Percentiles rank a stretch among this genome's conserved stretches.
phyloP scores from a whole-genome alignment of 2,797 vertebrate species.

The Gallinago solitaria region DNA sequence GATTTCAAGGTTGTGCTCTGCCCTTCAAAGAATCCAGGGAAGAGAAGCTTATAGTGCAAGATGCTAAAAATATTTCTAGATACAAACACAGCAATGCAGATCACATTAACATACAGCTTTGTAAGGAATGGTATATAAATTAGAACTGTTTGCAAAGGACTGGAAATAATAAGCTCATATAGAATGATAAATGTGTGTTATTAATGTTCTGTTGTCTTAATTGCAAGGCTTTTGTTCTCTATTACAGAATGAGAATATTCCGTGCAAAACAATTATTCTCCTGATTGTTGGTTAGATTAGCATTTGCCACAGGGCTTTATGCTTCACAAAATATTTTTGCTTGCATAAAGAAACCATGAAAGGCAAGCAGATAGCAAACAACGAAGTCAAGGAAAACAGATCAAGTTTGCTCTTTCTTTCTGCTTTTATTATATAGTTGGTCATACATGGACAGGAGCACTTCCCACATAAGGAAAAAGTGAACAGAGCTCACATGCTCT shows the following conservation, averaged over 20 bases:
- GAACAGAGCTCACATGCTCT: neutral
- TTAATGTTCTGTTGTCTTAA: conserved; percentile 69
- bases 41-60: neutral
- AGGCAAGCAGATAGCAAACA: neutral
- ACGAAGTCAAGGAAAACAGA: conserved; percentile 6
- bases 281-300: conserved; percentile 65
- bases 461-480: neutral
- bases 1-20: neutral
- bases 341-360: conserved; percentile 24
- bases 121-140: conserved; percentile 54
- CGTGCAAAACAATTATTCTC: conserved; percentile 67
- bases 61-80: conserved; percentile 35
- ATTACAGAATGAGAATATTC: conserved; percentile 61
- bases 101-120: conserved; percentile 48
- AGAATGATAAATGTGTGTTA: conserved; percentile 68
- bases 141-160: conserved; percentile 46
- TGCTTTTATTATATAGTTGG: neutral
- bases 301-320: conserved; percentile 62
- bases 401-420: neutral
- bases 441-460: neutral
- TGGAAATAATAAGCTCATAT: conserved; percentile 67
- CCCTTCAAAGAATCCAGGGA: conserved; percentile 12
- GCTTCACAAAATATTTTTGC: conserved; percentile 59
- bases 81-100: neutral
- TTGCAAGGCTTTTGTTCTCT: conserved; percentile 60